These are phyloP conservation scores for Pocillopora damicornis DNA, from an alignment of 64 coral and sea anemone species.

Conservation along the genomic window DNA sequence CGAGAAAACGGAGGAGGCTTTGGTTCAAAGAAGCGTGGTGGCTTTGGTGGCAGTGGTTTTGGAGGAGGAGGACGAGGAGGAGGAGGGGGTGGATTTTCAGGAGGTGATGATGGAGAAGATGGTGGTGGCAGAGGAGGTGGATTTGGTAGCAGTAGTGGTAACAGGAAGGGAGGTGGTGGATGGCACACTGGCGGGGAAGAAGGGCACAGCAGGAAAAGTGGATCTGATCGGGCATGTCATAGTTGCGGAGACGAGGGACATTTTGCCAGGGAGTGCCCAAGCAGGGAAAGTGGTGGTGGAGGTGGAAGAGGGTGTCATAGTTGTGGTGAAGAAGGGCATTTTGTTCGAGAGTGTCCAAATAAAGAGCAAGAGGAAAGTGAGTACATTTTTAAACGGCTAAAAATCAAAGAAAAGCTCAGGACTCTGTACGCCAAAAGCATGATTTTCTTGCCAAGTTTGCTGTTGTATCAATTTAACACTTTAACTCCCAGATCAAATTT, in stretches of 20 bases:
- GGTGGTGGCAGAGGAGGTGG: slow-evolving; percentile 37
- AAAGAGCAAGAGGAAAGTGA: slow-evolving; percentile 45
- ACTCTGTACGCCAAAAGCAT: no score
- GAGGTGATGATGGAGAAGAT: slow-evolving; percentile 20
- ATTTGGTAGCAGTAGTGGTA: slow-evolving; percentile 8
- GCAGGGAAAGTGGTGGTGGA: not conserved
- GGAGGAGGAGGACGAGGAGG: slow-evolving; percentile 33
- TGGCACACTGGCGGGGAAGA: slow-evolving; percentile 19
- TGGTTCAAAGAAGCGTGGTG: slow-evolving; percentile 20
- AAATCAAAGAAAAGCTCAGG: no score
- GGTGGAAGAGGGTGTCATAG: slow-evolving; percentile 13
- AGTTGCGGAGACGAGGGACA: slow-evolving; percentile 36
- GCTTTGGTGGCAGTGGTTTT: slow-evolving; percentile 36
- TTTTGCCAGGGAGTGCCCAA: slow-evolving; percentile 10
- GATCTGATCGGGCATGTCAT: slow-evolving; percentile 37
- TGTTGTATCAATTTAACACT: no score
- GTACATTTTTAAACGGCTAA: not conserved
- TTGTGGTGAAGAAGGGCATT: slow-evolving; percentile 47
- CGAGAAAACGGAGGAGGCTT: slow-evolving; percentile 34
- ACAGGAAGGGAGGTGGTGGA: no score
- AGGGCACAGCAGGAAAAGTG: not conserved
- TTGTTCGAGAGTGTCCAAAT: slow-evolving; percentile 53
- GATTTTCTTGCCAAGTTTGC: no score
- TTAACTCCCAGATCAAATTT: no score
- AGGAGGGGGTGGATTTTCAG: slow-evolving; percentile 53